These are phyloP conservation scores for Manis pentadactyla DNA, from an alignment of 2,797 vertebrate genomes.

Conservation along the genomic window DNA sequence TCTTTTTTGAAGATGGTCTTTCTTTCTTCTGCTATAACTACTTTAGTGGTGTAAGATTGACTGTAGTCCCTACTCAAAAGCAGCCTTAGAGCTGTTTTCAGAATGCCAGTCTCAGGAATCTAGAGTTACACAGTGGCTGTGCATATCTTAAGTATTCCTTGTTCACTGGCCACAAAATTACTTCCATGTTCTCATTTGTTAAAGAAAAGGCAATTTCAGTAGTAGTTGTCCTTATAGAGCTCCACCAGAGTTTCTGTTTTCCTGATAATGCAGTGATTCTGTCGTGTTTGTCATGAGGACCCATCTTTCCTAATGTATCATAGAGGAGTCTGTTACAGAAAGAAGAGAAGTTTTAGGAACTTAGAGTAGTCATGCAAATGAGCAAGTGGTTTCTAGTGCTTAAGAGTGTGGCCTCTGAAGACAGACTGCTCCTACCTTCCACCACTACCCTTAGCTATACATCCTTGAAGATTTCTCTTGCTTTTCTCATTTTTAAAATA, in stretches of 20 bases:
- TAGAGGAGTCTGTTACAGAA: neutral
- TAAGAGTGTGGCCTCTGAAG: neutral
- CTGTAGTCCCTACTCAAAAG: conserved; percentile 24
- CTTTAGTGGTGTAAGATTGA: neutral
- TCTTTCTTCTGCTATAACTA: neutral
- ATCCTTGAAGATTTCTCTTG: neutral
- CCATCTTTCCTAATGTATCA: neutral
- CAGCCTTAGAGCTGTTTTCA: neutral
- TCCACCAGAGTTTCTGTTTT: neutral
- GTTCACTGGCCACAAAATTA: conserved; percentile 43
- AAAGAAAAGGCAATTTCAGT: neutral
- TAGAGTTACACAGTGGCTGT: neutral
- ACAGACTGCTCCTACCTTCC: neutral
- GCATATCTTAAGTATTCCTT: neutral
- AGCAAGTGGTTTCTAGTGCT: neutral
- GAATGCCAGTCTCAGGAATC: neutral
- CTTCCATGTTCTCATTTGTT: conserved; percentile 31
- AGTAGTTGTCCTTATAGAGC: neutral
- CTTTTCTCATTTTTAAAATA: conserved; percentile 6
- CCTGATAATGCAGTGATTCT: neutral
- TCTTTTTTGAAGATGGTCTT: neutral
- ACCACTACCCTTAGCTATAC: neutral
- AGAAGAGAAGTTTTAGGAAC: neutral
- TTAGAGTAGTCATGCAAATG: neutral
- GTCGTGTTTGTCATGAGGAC: neutral